These are phyloP conservation scores for Bellardia pandia DNA, from an alignment of 2,888 invertebrate species.

Conservation along the genomic window DNA sequence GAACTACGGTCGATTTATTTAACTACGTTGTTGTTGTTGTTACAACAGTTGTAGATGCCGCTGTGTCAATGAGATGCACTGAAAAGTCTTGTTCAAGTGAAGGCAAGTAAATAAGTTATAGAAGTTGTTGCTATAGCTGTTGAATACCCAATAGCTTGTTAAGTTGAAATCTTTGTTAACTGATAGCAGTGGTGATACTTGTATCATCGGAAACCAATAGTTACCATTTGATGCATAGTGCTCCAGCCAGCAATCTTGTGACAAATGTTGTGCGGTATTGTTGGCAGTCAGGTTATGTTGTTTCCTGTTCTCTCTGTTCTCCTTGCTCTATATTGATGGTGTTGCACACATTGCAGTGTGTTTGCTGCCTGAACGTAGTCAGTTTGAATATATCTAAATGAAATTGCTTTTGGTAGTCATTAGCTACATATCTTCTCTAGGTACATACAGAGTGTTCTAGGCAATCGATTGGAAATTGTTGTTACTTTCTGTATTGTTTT, in stretches of 20 bases:
- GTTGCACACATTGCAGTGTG: not conserved
- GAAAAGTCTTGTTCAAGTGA: constrained; percentile 48
- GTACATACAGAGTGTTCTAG: constrained; percentile 10
- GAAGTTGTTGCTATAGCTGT: not conserved
- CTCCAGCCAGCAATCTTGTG: constrained; percentile 34
- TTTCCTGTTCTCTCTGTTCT: not conserved
- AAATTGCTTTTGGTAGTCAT: constrained; percentile 58
- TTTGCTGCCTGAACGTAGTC: constrained; percentile 9
- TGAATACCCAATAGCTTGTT: constrained; percentile 16
- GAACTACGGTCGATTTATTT: constrained; percentile 65
- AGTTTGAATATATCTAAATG: constrained; percentile 62
- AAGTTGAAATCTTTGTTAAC: constrained; percentile 43
- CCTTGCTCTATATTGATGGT: not conserved
- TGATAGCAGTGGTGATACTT: constrained; percentile 10
- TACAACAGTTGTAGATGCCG: not conserved
- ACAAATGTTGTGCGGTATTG: constrained; percentile 61
- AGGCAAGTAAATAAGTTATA: constrained; percentile 30
- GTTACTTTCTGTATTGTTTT: constrained; percentile 15
- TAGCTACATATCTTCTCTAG: constrained; percentile 39
- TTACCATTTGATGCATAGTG: constrained; percentile 30
- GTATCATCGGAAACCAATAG: constrained; percentile 33
- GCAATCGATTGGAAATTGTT: constrained; percentile 49
- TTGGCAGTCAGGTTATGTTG: constrained; percentile 25
- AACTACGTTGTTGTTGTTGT: constrained; percentile 26
- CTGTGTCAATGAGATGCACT: constrained; percentile 32